These are phyloP conservation scores for Alviniconcha strummeri DNA, from an alignment of 2,888 invertebrate species.

Conservation along the genomic window DNA sequence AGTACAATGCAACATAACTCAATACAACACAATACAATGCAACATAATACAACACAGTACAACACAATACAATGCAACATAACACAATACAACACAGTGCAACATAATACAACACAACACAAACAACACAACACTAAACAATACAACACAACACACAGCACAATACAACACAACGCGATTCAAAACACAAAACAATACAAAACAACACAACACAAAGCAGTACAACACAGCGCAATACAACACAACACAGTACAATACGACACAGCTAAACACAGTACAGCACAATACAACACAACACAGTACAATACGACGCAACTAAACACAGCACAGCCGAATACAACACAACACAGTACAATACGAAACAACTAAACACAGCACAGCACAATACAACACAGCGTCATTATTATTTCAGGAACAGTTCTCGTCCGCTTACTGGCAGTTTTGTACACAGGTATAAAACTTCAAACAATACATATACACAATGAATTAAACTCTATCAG, in stretches of 20 bases:
- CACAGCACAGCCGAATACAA: neutral
- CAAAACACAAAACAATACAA: neutral
- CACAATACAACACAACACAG: neutral
- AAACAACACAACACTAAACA: neutral
- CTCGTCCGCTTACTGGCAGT: no score
- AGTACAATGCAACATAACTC: neutral
- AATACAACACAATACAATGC: neutral
- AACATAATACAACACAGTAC: neutral
- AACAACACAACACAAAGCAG: neutral
- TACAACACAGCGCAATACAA: neutral
- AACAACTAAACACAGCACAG: neutral
- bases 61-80: neutral
- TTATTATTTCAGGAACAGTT: no score
- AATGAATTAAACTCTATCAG: no score
- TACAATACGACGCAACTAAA: neutral
- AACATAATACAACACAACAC: neutral
- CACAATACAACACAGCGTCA: neutral
- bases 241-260: neutral
- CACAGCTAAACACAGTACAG: neutral
- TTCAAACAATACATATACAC: no score
- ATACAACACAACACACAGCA: neutral
- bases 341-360: neutral
- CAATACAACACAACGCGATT: neutral
- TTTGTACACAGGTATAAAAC: no score
- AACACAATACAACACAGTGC: neutral